These are phyloP conservation scores for Centropyge bicolor DNA, from an alignment of 2,797 vertebrate species.

Conservation along the genomic window DNA sequence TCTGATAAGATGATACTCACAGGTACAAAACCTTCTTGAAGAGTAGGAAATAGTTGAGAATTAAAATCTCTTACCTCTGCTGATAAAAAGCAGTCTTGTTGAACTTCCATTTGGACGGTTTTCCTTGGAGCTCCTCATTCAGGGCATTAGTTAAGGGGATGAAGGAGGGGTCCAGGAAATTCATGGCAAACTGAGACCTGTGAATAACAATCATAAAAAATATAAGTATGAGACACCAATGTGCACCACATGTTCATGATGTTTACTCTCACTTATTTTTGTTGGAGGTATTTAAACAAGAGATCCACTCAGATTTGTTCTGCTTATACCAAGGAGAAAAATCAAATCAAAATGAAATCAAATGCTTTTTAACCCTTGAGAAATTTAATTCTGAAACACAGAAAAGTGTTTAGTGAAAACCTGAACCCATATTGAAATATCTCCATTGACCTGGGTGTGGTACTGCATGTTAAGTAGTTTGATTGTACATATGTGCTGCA, in stretches of 20 bases:
- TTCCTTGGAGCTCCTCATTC: conserved; percentile 94
- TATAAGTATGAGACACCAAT: not conserved
- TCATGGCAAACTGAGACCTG: conserved; percentile 98
- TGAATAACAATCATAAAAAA: conserved; percentile 26
- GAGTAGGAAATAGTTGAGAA: not conserved
- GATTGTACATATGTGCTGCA: too few species aligned
- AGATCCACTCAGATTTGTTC: not conserved
- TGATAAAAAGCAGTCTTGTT: conserved; percentile 93
- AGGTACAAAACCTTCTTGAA: not conserved
- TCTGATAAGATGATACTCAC: not conserved
- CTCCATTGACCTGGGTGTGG: not conserved
- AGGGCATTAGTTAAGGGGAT: conserved; percentile 93
- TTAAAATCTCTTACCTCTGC: conserved; percentile 86
- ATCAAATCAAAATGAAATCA: not conserved
- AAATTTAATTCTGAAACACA: not conserved
- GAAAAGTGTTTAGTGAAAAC: not conserved
- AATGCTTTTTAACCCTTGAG: not conserved
- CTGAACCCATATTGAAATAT: not conserved
- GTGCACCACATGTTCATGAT: not conserved
- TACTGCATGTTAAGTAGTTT: too few species aligned
- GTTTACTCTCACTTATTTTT: not conserved
- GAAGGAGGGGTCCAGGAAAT: conserved; percentile 97
- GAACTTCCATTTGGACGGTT: conserved; percentile 94
- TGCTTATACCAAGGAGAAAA: not conserved
- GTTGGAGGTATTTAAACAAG: not conserved